Base-by-base conservation (phyloP, 2,113 vertebrate species). In the Cariama cristata region DNA sequence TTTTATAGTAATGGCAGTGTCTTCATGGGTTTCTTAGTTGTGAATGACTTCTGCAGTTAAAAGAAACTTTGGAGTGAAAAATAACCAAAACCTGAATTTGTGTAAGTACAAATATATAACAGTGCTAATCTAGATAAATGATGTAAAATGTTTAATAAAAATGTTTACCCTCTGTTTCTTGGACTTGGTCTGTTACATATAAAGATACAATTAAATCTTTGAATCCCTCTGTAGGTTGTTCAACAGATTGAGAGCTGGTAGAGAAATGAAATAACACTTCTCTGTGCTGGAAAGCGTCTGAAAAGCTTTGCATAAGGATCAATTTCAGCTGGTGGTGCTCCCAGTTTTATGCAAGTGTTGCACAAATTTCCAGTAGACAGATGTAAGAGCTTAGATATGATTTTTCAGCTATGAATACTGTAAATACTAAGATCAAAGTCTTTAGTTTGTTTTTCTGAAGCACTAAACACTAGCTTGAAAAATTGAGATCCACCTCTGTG, bases 131-230 rank as follows among this genome's bases (percentile, higher is more conserved):
- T 62, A 85, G 35, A 82, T 42, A 64, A 96, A 93, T 62, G 2
- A 68, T 79, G 27, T 45, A 63, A 85, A 69, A 11, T 66, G n/a
- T 69, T 91, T 27, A 97, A 95, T 91, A 94, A 94, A 96, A 95
- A 74, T 8, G 23, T 79, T 84, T 93, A 64, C 14, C 11, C 30
- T 63, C 59, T 56, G 5, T 81, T 95, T 89, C 56, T 87, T 73
- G 40, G 47, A 40, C 38, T 83, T 79, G 49, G 22, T 50, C 45
- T 64, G 32, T 52, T 69, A 60, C 12, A 32, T 40, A 40, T 52
- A 35, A 69, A 74, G 40, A 67, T 24, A 74, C 38, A 84, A 9
- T 26, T 67, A 59, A 58, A 52, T 68, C 9, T 56, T 67, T 72
- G 66, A 90, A 89, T 62, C 15, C 2, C 21, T 68, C 49, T 79